Conservation (phyloP, 1,140 invertebrate genomes). For the Sinella curviseta region DNA sequence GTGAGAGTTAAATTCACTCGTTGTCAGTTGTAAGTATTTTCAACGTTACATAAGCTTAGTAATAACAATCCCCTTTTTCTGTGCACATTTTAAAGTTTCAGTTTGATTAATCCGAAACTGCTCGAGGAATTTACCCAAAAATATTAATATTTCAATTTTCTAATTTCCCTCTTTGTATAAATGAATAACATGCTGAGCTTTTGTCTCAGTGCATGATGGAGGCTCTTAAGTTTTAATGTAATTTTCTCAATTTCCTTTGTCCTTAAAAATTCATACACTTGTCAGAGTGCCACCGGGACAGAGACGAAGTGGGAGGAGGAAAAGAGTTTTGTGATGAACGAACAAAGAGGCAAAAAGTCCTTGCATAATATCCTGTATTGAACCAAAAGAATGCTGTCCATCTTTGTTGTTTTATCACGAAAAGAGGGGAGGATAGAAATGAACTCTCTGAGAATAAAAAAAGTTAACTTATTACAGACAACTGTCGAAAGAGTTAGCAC, state of each 20-base stretch:
- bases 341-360: no score
- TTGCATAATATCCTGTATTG: no score
- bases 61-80: no score
- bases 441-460: neutral
- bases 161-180: neutral
- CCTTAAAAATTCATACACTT: neutral
- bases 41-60: no score
- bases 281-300: neutral
- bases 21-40: no score
- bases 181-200: neutral
- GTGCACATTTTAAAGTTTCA: neutral
- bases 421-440: neutral
- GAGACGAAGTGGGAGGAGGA: neutral
- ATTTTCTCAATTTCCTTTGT: constrained; percentile 2
- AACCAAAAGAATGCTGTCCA: neutral
- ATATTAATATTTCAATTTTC: constrained; percentile 15
- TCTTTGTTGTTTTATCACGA: neutral
- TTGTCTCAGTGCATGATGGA: neutral
- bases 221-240: neutral
- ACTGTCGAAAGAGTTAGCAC: constrained; percentile 16
- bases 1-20: no score
- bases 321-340: no score
- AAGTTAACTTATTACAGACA: constrained; percentile 14
- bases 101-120: neutral
- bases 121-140: neutral